These are phyloP conservation scores for Bombylius discolor DNA, from an alignment of 2,888 invertebrate species.

Conservation along the genomic window DNA sequence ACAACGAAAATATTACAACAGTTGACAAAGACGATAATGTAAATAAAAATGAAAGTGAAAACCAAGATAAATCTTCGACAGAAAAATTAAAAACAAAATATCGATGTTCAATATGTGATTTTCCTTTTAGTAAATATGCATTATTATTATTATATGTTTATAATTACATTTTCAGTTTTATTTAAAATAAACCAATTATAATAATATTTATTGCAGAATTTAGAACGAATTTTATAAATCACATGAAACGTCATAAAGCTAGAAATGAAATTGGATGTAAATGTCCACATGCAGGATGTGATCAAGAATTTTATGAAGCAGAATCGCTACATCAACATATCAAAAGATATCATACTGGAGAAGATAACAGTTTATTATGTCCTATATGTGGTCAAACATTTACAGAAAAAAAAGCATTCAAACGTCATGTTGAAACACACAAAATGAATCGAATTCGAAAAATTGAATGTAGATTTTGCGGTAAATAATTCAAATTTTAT, in stretches of 20 bases:
- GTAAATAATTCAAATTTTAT: neutral
- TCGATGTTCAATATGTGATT: neutral
- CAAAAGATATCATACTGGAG: neutral
- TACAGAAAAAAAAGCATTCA: neutral
- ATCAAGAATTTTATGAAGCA: neutral
- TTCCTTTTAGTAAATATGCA: neutral
- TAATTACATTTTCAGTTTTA: neutral
- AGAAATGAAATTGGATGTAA: neutral
- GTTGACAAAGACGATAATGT: neutral
- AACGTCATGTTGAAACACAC: neutral
- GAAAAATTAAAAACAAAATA: neutral
- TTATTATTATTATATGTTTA: neutral
- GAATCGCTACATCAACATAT: neutral
- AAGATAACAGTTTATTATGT: neutral
- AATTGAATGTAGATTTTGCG: slow-evolving; percentile 1
- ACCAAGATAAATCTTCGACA: neutral
- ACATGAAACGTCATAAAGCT: slow-evolving; percentile 1
- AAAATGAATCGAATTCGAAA: neutral
- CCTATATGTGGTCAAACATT: neutral
- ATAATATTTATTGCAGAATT: neutral
- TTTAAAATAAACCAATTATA: no score
- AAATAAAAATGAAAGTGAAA: neutral
- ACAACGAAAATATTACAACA: neutral
- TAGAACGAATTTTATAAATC: neutral
- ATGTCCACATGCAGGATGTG: neutral